Percentiles rank a stretch among this genome's conserved stretches.
Conservation (phyloP, 2,888 invertebrate species). For the Andrena bucephala region DNA sequence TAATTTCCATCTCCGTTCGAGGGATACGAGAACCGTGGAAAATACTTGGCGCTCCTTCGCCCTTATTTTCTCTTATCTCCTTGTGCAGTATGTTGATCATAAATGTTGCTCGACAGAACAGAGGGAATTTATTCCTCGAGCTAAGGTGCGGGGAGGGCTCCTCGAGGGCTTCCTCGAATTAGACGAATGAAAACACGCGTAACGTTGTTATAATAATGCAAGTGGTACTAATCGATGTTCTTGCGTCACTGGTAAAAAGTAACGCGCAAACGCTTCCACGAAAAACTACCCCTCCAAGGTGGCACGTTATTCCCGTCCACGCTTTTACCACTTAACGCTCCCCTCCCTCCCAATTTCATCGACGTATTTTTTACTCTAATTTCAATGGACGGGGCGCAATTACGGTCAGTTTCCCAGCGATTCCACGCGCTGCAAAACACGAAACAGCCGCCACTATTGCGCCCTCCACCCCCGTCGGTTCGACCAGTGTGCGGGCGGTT, state of each 20-base stretch:
- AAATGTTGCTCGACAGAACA: not conserved
- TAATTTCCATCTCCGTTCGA: slow-evolving; percentile 62
- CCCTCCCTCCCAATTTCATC: not conserved
- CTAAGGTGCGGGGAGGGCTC: not conserved
- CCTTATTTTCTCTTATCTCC: not conserved
- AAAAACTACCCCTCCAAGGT: not conserved
- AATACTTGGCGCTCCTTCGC: not conserved
- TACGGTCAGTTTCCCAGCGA: slow-evolving; percentile 1
- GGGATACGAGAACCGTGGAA: not conserved
- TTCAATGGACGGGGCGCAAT: not conserved
- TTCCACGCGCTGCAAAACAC: slow-evolving; percentile 7
- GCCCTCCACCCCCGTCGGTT: not conserved
- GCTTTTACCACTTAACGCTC: not conserved
- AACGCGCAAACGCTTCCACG: no score
- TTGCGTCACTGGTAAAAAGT: no score
- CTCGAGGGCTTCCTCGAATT: not conserved
- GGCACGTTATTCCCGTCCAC: not conserved
- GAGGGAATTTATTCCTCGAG: not conserved
- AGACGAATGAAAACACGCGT: not conserved
- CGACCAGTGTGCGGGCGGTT: not conserved
- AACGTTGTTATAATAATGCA: not conserved
- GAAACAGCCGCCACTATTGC: slow-evolving; percentile 17
- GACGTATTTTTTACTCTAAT: not conserved
- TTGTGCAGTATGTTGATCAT: not conserved
- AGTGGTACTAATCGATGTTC: no score